These are phyloP conservation scores for Murina feae DNA, from an alignment of 2,113 vertebrate species.

Conservation along the genomic window DNA sequence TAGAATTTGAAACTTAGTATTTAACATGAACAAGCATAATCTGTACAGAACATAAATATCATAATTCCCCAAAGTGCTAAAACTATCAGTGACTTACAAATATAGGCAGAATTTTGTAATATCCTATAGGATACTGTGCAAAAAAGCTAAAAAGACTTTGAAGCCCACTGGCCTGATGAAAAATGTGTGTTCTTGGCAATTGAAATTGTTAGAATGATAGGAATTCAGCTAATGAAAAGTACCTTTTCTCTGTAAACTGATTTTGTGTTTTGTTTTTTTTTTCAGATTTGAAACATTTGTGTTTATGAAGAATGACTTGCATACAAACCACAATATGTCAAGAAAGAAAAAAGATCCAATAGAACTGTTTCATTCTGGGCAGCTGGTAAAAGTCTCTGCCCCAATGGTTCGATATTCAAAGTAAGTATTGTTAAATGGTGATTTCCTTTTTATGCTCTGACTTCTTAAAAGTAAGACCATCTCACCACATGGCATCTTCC, in stretches of 20 bases:
- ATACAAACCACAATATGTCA: constrained; percentile 65
- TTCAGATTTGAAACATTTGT: constrained; percentile 60
- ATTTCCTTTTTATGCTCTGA: constrained; percentile 4
- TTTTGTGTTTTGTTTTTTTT: neutral
- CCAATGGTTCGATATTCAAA: constrained; percentile 99
- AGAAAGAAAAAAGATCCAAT: constrained; percentile 76
- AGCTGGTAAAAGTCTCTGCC: constrained; percentile 91
- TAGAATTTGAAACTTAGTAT: neutral
- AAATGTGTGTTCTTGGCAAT: neutral
- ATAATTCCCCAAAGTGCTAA: neutral
- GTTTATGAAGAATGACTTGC: constrained; percentile 62
- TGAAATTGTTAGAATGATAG: neutral
- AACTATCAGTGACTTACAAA: constrained; percentile 10
- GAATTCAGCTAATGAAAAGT: neutral
- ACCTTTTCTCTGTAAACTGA: constrained; percentile 22
- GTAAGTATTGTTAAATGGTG: constrained; percentile 81
- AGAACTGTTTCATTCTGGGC: constrained; percentile 90
- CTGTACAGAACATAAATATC: neutral
- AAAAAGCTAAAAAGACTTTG: constrained; percentile 29
- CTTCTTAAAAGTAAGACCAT: neutral
- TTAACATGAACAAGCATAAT: neutral
- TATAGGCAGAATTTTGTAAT: constrained; percentile 27
- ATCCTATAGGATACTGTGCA: neutral
- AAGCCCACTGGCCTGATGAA: neutral
- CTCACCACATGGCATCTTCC: neutral